Percentiles rank a stretch among this genome's conserved stretches.
These are phyloP conservation scores for Bubo scandiacus DNA, from an alignment of 2,113 vertebrate genomes.

Conservation along the genomic window DNA sequence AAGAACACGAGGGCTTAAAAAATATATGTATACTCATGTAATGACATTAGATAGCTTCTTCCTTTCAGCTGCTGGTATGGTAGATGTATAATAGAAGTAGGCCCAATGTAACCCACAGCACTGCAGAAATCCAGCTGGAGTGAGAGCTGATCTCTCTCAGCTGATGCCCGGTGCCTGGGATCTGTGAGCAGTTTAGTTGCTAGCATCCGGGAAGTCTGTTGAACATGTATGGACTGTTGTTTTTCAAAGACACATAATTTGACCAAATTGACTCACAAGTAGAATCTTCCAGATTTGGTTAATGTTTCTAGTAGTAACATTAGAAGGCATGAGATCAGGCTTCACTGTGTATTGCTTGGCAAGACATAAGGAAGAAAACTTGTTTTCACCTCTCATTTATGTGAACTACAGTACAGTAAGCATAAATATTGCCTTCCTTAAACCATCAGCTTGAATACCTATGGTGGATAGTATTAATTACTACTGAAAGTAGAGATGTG, in stretches of 20 bases:
- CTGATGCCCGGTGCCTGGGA: background rate
- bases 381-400: background rate
- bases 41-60: background rate
- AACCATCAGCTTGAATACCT: background rate
- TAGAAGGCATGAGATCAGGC: background rate
- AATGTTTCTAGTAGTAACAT: fast-evolving
- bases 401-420: background rate
- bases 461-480: background rate
- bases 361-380: background rate
- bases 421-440: background rate
- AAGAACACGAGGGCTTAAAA: background rate
- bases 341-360: background rate
- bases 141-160: no score
- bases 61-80: background rate
- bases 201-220: background rate
- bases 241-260: background rate
- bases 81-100: background rate
- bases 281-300: background rate
- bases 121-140: background rate
- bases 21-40: background rate
- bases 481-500: background rate
- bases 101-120: background rate
- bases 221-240: fast-evolving
- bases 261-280: background rate
- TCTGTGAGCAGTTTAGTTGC: background rate